A percentile compares a stretch with the other conserved stretches of the same genome.
These are phyloP conservation scores for Diploptera punctata DNA, from an alignment of 2,888 invertebrate genomes.

Conservation along the genomic window DNA sequence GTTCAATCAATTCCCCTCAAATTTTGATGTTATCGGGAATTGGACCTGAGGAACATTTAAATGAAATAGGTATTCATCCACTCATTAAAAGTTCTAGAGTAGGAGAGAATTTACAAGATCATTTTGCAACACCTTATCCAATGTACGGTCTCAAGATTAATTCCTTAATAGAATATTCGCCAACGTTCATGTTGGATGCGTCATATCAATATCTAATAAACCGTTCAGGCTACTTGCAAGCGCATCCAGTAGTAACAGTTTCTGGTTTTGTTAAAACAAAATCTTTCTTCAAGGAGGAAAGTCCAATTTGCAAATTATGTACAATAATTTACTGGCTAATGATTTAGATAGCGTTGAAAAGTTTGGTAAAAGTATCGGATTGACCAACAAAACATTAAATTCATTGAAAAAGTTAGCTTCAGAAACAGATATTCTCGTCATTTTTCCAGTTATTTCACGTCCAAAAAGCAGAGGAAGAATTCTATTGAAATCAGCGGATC, in stretches of 20 bases:
- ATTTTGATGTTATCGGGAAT: constrained; percentile 39
- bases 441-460: constrained; percentile 80
- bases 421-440: constrained; percentile 79
- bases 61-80: constrained; percentile 57
- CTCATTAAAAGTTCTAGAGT: constrained; percentile 59
- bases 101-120: constrained; percentile 56
- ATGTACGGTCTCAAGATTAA: constrained; percentile 50
- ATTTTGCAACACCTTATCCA: constrained; percentile 53
- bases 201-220: not conserved
- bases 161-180: not conserved
- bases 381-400: not conserved
- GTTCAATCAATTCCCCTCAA: constrained; percentile 37
- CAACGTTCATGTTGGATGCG: not conserved
- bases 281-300: not conserved
- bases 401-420: not conserved
- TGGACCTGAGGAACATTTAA: constrained; percentile 37
- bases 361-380: not conserved
- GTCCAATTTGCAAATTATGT: not conserved
- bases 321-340: not conserved
- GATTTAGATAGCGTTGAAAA: not conserved
- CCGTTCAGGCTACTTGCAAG: not conserved
- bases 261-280: not conserved
- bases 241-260: not conserved
- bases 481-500: constrained; percentile 77
- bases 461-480: constrained; percentile 83